Percentiles rank a stretch among this genome's conserved stretches.
phyloP scores from a whole-genome alignment of 2,113 vertebrate genomes.

The Protobothrops mucrosquamatus region DNA sequence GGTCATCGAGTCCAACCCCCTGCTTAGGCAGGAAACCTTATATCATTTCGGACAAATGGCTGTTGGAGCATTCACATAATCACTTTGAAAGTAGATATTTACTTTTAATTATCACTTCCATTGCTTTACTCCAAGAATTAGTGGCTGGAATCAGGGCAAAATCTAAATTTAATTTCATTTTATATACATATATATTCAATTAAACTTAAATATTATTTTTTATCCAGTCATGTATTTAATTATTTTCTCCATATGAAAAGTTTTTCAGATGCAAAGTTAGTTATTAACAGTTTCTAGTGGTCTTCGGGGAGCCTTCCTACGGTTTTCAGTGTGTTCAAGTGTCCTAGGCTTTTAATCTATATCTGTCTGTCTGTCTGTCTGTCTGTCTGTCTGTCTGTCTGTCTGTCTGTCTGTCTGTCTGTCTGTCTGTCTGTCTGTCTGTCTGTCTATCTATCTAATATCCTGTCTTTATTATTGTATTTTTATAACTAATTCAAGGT shows the following conservation, averaged over 20 bases:
- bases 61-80: neutral
- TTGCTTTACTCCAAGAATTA: neutral
- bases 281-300: neutral
- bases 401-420: too few species aligned
- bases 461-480: neutral
- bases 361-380: too few species aligned
- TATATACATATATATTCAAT: neutral
- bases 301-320: neutral
- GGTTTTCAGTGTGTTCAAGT: neutral
- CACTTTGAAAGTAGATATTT: neutral
- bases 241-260: neutral
- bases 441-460: neutral
- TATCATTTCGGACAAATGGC: too few species aligned
- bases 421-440: too few species aligned
- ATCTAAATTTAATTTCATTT: neutral
- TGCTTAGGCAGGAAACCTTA: too few species aligned
- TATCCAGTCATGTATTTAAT: neutral
- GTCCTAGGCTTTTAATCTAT: neutral
- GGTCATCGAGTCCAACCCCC: too few species aligned
- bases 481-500: neutral
- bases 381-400: too few species aligned
- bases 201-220: neutral
- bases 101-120: neutral
- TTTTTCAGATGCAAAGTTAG: neutral
- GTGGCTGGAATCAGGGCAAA: neutral